A percentile compares a stretch with the other conserved stretches of the same genome.
Evolutionary conservation across 2,113 vertebrate species (phyloP).

Genomic region (Pedetes capensis): DNA sequence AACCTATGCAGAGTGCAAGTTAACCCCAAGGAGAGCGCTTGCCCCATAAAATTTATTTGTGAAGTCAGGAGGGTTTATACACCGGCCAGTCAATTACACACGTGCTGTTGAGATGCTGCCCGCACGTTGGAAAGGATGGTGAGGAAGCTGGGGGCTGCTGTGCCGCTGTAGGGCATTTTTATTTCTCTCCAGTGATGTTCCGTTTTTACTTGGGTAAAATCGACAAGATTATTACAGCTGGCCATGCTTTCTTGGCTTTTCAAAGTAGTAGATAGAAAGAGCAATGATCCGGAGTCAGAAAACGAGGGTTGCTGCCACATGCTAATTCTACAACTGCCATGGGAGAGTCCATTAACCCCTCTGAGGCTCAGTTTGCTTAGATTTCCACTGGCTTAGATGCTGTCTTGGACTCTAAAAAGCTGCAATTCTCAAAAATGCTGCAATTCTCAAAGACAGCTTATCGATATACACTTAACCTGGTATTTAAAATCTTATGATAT

Average conservation of each 20-base stretch:
- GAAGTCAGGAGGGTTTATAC: constrained; percentile 75
- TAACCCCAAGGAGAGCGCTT: constrained; percentile 82
- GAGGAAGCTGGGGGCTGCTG: not conserved
- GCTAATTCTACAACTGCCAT: not conserved
- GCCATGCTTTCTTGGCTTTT: constrained; percentile 36
- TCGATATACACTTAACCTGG: not conserved
- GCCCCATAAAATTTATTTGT: constrained; percentile 78
- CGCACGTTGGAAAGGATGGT: not conserved
- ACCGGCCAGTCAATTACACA: constrained; percentile 68
- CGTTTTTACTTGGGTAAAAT: constrained; percentile 60
- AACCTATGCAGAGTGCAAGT: constrained; percentile 94
- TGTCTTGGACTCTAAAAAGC: not conserved
- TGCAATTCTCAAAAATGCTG: not conserved
- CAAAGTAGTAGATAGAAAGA: constrained; percentile 35
- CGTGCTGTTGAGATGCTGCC: constrained; percentile 63
- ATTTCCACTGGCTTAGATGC: not conserved
- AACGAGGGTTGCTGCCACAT: not conserved
- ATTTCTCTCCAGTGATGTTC: constrained; percentile 37
- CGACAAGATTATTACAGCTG: constrained; percentile 25
- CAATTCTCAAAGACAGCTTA: not conserved
- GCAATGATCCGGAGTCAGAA: constrained; percentile 11
- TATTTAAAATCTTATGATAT: not conserved
- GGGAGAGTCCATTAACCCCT: not conserved
- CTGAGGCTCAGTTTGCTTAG: not conserved
- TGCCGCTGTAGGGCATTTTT: not conserved